These are phyloP conservation scores for Amyelois transitella DNA, from an alignment of 1,140 invertebrate species.

Conservation along the genomic window DNA sequence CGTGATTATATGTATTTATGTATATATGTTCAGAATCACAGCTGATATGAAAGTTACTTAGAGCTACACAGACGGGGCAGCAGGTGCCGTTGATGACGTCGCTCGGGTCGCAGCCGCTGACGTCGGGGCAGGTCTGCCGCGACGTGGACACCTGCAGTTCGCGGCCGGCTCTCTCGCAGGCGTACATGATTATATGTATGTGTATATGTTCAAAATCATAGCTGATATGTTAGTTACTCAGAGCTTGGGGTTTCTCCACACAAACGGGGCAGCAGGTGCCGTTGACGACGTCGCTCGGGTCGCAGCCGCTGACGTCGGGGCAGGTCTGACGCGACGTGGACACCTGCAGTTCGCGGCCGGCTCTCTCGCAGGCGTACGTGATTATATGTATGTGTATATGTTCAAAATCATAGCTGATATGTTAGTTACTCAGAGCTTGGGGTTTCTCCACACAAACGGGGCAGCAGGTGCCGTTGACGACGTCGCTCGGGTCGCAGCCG, in stretches of 20 bases:
- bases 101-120: slow-evolving; percentile 75
- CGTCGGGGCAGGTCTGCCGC: slow-evolving; percentile 76
- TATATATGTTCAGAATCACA: neutral
- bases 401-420: neutral
- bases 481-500: slow-evolving; percentile 73
- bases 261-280: slow-evolving; percentile 82
- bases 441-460: slow-evolving; percentile 76
- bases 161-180: slow-evolving; percentile 69
- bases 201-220: neutral
- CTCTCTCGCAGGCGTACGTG: neutral
- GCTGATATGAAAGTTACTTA: slow-evolving; percentile 50
- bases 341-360: neutral
- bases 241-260: slow-evolving; percentile 69
- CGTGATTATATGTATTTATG: neutral
- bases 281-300: slow-evolving; percentile 69
- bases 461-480: slow-evolving; percentile 80
- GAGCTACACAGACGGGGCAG: slow-evolving; percentile 78
- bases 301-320: slow-evolving; percentile 57
- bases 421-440: slow-evolving; percentile 52
- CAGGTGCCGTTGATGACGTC: slow-evolving; percentile 78
- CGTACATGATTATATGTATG: slow-evolving; percentile 33
- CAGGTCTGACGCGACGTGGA: neutral
- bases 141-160: slow-evolving; percentile 75
- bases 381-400: neutral
- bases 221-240: slow-evolving; percentile 50